Base-by-base conservation (phyloP, 2,113 vertebrate genomes). In the Nicator chloris region DNA sequence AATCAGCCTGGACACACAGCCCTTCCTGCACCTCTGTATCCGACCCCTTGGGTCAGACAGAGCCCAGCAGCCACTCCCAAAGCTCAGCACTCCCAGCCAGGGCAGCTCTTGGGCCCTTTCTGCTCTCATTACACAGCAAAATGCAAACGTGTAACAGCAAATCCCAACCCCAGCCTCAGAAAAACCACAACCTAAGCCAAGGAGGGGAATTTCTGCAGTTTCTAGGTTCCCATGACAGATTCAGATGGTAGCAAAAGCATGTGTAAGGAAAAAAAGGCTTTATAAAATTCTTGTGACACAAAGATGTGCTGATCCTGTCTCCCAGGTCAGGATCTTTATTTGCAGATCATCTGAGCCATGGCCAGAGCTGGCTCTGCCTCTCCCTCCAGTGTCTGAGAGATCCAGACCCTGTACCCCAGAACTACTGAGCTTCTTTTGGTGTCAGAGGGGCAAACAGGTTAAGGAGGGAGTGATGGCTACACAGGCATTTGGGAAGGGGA, bases 11-110 rank as follows among this genome's bases (percentile, higher is more conserved):
- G 1, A 14, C 17, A 49, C 17, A 2, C 37, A 63, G 59, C 51
- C 66, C 27, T 19, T 21, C 40, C 26, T 31, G 49, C 54, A 30
- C 7, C 14, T 14, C 11, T 18, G 22, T 0, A 9, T 4, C n/a
- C 0, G 0, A 21, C 15, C 37, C n/a, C 13, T 15, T 10, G 0
- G 0, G 40, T 6, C 14, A 7, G 17, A 35, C 50, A 72, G 60
- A 37, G 24, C 22, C 39, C 53, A 40, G 39, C 28, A 60, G 61
- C n/a, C 21, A 11, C 54, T 61, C 31, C 22, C 47, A 27, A 0
- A 2, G 42, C 56, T 42, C 57, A 64, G 28, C 2, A 28, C 56
- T 64, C 33, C 15, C 22, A 71, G 19, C 1, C 54, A 63, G 15
- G 2, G 9, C 63, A 85, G 26, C 3, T 57, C 50, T 7, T 4